Conservation (phyloP, 2,113 vertebrate species). For the Dicaeum eximium region DNA sequence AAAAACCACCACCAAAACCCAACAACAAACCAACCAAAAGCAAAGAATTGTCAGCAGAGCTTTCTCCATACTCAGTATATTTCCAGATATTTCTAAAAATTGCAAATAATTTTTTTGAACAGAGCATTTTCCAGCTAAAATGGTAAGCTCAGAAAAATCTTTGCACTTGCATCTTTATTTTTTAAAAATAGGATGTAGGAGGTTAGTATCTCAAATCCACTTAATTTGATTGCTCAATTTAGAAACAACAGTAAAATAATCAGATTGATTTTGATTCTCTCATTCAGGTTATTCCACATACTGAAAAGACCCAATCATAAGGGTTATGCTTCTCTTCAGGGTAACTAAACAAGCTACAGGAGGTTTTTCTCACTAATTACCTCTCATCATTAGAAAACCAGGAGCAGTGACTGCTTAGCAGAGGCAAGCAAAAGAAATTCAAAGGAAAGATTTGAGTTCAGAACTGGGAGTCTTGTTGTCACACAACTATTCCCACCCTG, state of each 20-base stretch:
- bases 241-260: not conserved
- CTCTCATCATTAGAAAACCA: not conserved
- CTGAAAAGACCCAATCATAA: not conserved
- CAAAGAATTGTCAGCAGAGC: not conserved
- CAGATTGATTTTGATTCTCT: not conserved
- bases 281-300: not conserved
- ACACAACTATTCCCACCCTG: not conserved
- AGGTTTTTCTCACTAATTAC: not conserved
- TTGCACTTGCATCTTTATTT: not conserved
- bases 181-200: not conserved
- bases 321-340: not conserved
- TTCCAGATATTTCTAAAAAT: not conserved
- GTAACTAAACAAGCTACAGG: not conserved
- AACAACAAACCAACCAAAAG: not conserved
- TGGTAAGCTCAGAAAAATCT: not conserved
- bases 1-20: not conserved
- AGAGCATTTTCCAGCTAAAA: not conserved
- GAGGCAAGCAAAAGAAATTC: not conserved
- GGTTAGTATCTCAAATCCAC: not conserved
- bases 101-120: not conserved
- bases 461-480: not conserved
- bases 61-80: not conserved
- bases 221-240: not conserved
- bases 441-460: not conserved
- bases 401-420: not conserved